Percentiles rank a stretch among this genome's conserved stretches.
These are phyloP conservation scores for Rhopalosiphum maidis DNA, from an alignment of 1,140 invertebrate genomes.

Conservation along the genomic window DNA sequence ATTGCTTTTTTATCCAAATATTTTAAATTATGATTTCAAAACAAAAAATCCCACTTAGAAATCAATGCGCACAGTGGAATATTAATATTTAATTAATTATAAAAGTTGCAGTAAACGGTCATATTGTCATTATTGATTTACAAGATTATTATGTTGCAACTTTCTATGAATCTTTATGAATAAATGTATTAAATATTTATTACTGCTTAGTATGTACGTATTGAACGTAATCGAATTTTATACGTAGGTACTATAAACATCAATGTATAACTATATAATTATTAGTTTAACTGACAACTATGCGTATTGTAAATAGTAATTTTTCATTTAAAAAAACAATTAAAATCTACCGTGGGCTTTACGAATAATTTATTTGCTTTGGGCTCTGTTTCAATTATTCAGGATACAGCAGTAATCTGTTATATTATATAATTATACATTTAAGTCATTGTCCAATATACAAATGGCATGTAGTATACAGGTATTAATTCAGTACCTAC, in stretches of 20 bases:
- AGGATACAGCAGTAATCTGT: neutral
- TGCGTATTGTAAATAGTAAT: neutral
- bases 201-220: neutral
- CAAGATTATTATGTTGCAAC: neutral
- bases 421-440: slow-evolving; percentile 26
- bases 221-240: neutral
- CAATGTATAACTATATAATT: neutral
- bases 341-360: neutral
- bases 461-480: neutral
- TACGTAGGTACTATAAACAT: neutral
- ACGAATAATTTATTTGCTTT: slow-evolving; percentile 11
- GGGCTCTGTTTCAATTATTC: slow-evolving; percentile 3
- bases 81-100: slow-evolving; percentile 10
- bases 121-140: neutral
- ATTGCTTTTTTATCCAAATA: neutral
- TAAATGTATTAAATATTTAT: neutral
- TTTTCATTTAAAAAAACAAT: neutral
- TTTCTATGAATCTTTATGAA: neutral
- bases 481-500: neutral
- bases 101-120: neutral
- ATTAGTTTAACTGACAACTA: neutral
- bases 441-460: neutral
- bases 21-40: slow-evolving; percentile 20
- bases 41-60: neutral
- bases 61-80: neutral